These are phyloP conservation scores for Pseudopodoces humilis DNA, from an alignment of 2,113 vertebrate genomes.

Conservation along the genomic window DNA sequence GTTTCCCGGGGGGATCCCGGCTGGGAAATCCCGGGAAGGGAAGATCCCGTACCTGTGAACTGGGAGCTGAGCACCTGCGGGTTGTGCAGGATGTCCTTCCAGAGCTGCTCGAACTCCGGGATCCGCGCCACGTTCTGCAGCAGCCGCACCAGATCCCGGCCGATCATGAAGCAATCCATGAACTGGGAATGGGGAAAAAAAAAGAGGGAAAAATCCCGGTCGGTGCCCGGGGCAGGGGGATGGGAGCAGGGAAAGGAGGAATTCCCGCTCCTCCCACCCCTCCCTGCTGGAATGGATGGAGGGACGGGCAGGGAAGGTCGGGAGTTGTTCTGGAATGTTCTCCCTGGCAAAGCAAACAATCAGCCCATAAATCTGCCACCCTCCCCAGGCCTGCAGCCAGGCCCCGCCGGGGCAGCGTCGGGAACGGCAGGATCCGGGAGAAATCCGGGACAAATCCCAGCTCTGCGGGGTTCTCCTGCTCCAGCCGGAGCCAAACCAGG, in stretches of 20 bases:
- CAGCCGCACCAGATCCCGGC: slow-evolving; percentile 91
- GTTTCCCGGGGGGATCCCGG: background rate
- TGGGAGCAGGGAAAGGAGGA: background rate
- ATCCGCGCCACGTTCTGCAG: slow-evolving; percentile 95
- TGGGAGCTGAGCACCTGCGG: slow-evolving; percentile 89
- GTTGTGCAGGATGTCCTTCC: slow-evolving; percentile 94
- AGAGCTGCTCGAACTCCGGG: slow-evolving; percentile 92
- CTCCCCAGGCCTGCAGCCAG: background rate
- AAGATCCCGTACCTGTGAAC: slow-evolving; percentile 83
- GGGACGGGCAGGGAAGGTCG: slow-evolving; percentile 32
- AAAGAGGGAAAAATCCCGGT: too few species aligned
- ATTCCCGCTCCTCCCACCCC: background rate
- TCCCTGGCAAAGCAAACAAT: background rate
- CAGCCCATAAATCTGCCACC: background rate
- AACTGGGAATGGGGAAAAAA: slow-evolving; percentile 68
- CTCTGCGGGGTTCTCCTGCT: background rate
- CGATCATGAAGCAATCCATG: slow-evolving; percentile 94
- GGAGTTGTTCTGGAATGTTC: background rate
- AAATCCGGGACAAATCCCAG: background rate
- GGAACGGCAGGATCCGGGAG: background rate
- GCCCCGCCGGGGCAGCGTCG: background rate
- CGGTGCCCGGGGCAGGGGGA: background rate
- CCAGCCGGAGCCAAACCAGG: background rate
- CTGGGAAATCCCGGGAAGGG: background rate
- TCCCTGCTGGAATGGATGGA: slow-evolving; percentile 19